Conservation (phyloP, 2,888 invertebrate genomes). For the Baccha elongata region DNA sequence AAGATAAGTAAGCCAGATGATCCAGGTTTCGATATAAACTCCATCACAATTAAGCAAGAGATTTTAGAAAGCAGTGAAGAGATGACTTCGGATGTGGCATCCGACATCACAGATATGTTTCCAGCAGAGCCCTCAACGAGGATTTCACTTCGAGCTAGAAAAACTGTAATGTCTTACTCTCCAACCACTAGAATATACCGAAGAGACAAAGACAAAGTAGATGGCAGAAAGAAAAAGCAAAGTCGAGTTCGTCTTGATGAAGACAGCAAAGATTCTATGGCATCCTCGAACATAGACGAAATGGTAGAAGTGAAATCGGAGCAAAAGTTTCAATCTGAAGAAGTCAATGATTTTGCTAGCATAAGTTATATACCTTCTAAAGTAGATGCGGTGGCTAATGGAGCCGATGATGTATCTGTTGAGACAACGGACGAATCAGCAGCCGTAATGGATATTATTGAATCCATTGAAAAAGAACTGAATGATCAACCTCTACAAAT, state of each 20-base stretch:
- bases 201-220: slow-evolving; percentile 73
- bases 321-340: slow-evolving; percentile 61
- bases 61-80: slow-evolving; percentile 77
- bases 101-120: slow-evolving; percentile 69
- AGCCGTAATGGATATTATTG: slow-evolving; percentile 20
- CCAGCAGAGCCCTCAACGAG: slow-evolving; percentile 59
- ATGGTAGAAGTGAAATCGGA: slow-evolving; percentile 77
- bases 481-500: background rate
- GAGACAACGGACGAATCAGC: background rate
- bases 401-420: background rate
- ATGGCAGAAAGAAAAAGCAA: slow-evolving; percentile 57
- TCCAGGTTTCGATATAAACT: slow-evolving; percentile 50
- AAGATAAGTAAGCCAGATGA: slow-evolving; percentile 78
- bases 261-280: slow-evolving; percentile 80
- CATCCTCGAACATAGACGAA: slow-evolving; percentile 79
- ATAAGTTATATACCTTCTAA: slow-evolving; percentile 26
- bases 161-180: slow-evolving; percentile 62
- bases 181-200: slow-evolving; percentile 70
- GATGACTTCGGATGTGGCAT: slow-evolving; percentile 68
- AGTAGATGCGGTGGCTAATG: slow-evolving; percentile 56
- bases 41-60: slow-evolving; percentile 78
- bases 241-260: slow-evolving; percentile 76
- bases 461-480: background rate
- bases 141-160: slow-evolving; percentile 63
- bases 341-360: slow-evolving; percentile 57